Evolutionary conservation across 1,140 invertebrate genomes (phyloP).

Genomic region (Dreissena rostriformis): DNA sequence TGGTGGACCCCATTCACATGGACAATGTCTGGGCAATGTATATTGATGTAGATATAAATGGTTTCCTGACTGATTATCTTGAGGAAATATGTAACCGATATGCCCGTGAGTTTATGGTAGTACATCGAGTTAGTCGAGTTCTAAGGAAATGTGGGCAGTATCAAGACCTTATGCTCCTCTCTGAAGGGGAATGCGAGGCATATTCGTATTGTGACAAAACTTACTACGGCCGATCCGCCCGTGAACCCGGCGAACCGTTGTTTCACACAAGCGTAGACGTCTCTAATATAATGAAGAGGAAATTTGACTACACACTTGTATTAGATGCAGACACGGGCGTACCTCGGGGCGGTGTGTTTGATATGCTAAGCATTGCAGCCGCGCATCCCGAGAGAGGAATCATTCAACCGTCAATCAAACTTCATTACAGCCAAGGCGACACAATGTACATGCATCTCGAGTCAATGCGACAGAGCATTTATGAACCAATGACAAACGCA

Average conservation of each 20-base stretch:
- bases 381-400: slow-evolving; percentile 76
- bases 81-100: slow-evolving; percentile 73
- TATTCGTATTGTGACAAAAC: slow-evolving; percentile 71
- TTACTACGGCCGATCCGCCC: slow-evolving; percentile 69
- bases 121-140: slow-evolving; percentile 75
- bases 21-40: slow-evolving; percentile 72
- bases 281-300: slow-evolving; percentile 68
- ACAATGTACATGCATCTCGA: slow-evolving; percentile 77
- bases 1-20: slow-evolving; percentile 62
- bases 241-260: slow-evolving; percentile 66
- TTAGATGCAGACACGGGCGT: slow-evolving; percentile 76
- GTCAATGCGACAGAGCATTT: slow-evolving; percentile 70
- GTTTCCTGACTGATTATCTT: slow-evolving; percentile 71
- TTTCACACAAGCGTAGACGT: slow-evolving; percentile 74
- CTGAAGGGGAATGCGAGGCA: slow-evolving; percentile 71
- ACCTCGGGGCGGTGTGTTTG: slow-evolving; percentile 62
- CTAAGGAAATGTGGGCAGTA: slow-evolving; percentile 78
- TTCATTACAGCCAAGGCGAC: slow-evolving; percentile 67
- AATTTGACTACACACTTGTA: slow-evolving; percentile 77
- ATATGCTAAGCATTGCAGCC: slow-evolving; percentile 74
- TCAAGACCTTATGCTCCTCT: slow-evolving; percentile 77
- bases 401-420: slow-evolving; percentile 76
- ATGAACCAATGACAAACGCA: slow-evolving; percentile 76
- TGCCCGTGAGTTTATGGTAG: slow-evolving; percentile 75
- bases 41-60: slow-evolving; percentile 59